A percentile compares a stretch with the other conserved stretches of the same genome.
Conservation (phyloP, 2,888 invertebrate species). For the Cerceris rybyensis region DNA sequence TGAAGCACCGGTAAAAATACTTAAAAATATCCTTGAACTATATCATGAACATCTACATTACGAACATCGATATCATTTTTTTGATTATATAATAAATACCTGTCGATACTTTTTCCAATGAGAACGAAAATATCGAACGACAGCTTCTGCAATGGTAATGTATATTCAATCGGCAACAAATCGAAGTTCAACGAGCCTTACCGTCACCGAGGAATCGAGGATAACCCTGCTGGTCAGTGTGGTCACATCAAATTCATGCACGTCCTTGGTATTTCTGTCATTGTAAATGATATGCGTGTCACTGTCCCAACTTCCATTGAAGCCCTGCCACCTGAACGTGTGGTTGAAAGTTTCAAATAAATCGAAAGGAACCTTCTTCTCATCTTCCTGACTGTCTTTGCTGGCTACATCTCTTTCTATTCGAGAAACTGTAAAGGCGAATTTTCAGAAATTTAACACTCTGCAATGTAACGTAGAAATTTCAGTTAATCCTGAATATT, state of each 20-base stretch:
- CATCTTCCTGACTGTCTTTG: slow-evolving; percentile 33
- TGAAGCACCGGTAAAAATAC: no score
- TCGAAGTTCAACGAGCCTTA: slow-evolving; percentile 11
- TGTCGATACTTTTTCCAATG: no score
- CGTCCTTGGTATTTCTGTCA: slow-evolving; percentile 61
- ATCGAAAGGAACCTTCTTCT: slow-evolving; percentile 69
- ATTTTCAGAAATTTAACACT: not conserved
- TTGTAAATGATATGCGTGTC: slow-evolving; percentile 76
- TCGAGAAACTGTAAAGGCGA: slow-evolving; percentile 36
- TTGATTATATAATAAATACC: no score
- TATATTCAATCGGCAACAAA: not conserved
- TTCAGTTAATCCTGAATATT: no score
- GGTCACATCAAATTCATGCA: slow-evolving; percentile 74
- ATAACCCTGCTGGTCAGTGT: slow-evolving; percentile 34
- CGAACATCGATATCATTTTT: no score
- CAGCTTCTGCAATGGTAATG: not conserved
- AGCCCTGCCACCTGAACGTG: slow-evolving; percentile 73
- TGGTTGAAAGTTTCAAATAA: slow-evolving; percentile 79
- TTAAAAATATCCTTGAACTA: no score
- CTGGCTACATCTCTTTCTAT: slow-evolving; percentile 28
- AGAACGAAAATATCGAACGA: no score
- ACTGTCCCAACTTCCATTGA: slow-evolving; percentile 83
- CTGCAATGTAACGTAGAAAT: no score
- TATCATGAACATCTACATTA: no score
- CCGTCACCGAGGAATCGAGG: slow-evolving; percentile 31